Percentiles rank a stretch among this genome's conserved stretches.
Evolutionary conservation across 2,888 invertebrate genomes (phyloP).

Genomic region (Rhingia campestris): DNA sequence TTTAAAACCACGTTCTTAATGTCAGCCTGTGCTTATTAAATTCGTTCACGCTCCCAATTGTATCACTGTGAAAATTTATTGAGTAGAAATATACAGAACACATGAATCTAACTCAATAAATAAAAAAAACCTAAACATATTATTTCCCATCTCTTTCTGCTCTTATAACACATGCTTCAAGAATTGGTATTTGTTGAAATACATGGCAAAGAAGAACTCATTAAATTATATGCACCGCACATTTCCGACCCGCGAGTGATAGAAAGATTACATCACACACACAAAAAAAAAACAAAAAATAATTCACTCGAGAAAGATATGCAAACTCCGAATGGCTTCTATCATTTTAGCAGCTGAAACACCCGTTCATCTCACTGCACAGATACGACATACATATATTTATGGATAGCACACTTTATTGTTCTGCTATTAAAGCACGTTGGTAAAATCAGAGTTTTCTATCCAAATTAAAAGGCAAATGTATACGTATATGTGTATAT

Average conservation of each 20-base stretch:
- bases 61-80: no score
- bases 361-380: neutral
- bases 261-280: neutral
- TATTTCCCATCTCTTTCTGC: no score
- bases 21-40: no score
- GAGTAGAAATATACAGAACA: no score
- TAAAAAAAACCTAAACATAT: no score
- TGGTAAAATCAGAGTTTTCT: neutral
- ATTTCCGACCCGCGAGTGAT: neutral
- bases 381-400: neutral
- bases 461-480: neutral
- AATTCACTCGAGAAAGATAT: neutral
- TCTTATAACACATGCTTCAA: neutral
- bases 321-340: neutral
- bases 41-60: no score
- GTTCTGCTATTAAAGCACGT: neutral
- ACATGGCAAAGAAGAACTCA: neutral
- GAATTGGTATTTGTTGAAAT: neutral
- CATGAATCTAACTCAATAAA: no score
- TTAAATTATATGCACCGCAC: neutral
- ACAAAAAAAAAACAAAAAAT: neutral
- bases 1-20: no score
- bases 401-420: neutral
- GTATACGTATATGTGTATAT: neutral
- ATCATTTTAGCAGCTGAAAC: neutral